phyloP scores from a whole-genome alignment of 2,797 vertebrate species.

The Manis javanica region DNA sequence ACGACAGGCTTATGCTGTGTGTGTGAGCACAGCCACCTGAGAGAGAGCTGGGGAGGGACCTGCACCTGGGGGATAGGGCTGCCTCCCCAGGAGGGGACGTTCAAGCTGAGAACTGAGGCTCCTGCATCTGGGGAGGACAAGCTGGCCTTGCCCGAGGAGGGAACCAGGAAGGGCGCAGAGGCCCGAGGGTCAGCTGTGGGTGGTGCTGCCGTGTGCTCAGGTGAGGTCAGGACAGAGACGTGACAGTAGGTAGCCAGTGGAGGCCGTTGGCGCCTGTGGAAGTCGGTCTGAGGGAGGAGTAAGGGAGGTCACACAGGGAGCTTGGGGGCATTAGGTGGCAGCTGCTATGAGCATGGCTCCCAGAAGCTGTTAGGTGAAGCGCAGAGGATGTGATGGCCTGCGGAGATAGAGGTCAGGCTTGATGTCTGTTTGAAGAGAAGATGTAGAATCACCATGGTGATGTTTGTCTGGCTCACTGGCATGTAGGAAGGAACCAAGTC shows the following conservation, averaged over 20 bases:
- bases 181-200: rapidly evolving
- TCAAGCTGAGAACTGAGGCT: background rate
- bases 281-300: background rate
- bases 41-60: rapidly evolving
- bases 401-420: rapidly evolving
- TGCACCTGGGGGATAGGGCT: rapidly evolving
- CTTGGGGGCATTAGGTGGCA: background rate
- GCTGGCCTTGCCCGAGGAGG: background rate
- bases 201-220: background rate
- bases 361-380: background rate
- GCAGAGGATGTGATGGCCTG: rapidly evolving
- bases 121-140: too few relatives aligned
- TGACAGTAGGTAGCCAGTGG: background rate
- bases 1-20: rapidly evolving
- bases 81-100: background rate
- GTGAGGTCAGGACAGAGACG: background rate
- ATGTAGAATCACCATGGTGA: background rate
- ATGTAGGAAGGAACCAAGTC: rapidly evolving
- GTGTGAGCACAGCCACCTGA: rapidly evolving
- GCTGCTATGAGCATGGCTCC: background rate
- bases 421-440: background rate
- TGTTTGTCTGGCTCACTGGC: background rate
- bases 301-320: too few relatives aligned
- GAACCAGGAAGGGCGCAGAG: background rate
- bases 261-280: background rate